phyloP scores from a whole-genome alignment of 2,888 invertebrate genomes.

The Galeopsomyia nigrocyanea region DNA sequence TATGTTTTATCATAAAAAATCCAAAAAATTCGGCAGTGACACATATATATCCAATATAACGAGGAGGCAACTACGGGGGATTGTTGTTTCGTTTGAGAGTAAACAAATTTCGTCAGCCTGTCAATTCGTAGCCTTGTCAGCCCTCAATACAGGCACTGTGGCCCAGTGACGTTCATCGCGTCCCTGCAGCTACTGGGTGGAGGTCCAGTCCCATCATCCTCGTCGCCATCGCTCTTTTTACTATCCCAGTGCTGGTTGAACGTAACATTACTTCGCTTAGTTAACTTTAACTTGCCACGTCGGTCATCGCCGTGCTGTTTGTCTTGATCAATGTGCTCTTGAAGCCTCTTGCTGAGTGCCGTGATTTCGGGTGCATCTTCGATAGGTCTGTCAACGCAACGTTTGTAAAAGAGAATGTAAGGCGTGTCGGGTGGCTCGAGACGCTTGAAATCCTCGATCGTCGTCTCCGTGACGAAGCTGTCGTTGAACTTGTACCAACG shows the following conservation, averaged over 20 bases:
- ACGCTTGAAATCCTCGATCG: conserved; percentile 74
- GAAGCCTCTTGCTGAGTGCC: conserved; percentile 58
- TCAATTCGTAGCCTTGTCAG: conserved; percentile 31
- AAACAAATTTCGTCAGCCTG: background rate
- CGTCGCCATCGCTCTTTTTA: conserved; percentile 50
- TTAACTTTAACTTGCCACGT: no score
- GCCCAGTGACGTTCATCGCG: conserved; percentile 61
- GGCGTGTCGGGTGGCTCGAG: conserved; percentile 83
- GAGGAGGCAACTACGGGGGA: no score
- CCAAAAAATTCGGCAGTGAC: no score
- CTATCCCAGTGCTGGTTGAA: conserved; percentile 43
- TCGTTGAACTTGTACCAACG: conserved; percentile 89
- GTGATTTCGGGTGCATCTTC: conserved; percentile 60
- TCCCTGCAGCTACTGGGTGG: conserved; percentile 72
- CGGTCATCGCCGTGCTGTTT: conserved; percentile 33
- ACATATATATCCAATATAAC: no score
- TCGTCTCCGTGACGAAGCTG: conserved; percentile 76
- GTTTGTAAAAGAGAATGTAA: conserved; percentile 83
- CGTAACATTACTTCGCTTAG: no score
- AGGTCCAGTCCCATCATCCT: conserved; percentile 69
- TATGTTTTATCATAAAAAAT: no score
- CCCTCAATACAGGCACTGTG: conserved; percentile 58
- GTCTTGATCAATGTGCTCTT: conserved; percentile 61
- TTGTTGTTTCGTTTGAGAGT: background rate
- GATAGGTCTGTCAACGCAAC: conserved; percentile 57